Evolutionary conservation across 2,888 invertebrate genomes (phyloP).

Genomic region (Anoplius nigerrimus): DNA sequence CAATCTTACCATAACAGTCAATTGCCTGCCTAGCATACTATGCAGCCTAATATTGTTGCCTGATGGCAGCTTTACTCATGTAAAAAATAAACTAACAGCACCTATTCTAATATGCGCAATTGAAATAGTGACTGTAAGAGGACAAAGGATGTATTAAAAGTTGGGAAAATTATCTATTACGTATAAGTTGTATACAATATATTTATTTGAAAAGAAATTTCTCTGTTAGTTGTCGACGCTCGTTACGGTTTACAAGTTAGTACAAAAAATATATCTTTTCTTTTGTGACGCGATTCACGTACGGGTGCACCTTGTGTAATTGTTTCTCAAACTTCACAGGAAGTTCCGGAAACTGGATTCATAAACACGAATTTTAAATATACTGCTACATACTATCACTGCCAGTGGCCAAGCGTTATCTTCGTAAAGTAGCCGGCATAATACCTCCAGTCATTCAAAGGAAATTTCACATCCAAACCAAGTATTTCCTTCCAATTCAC

Average conservation of each 20-base stretch:
- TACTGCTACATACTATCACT: conserved; percentile 37
- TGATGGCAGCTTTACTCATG: too few species aligned
- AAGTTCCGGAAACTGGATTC: conserved; percentile 8
- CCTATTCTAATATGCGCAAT: too few species aligned
- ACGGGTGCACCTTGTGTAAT: neutral
- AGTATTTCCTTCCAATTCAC: conserved; percentile 63
- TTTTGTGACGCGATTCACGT: conserved; percentile 22
- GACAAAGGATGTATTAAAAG: conserved; percentile 1
- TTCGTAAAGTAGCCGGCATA: conserved; percentile 55
- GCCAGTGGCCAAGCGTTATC: conserved; percentile 54
- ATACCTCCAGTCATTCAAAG: conserved; percentile 62
- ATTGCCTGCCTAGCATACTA: too few species aligned
- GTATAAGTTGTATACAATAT: conserved; percentile 17
- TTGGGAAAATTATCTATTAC: neutral
- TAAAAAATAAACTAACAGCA: too few species aligned
- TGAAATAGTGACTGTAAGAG: neutral
- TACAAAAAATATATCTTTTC: conserved; percentile 73
- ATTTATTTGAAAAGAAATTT: conserved; percentile 64
- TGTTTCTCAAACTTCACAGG: neutral
- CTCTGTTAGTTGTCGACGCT: conserved; percentile 48
- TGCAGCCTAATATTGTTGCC: too few species aligned
- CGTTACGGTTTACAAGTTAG: conserved; percentile 57
- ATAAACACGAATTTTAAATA: neutral
- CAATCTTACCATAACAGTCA: too few species aligned
- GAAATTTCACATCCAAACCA: conserved; percentile 53